A percentile compares a stretch with the other conserved stretches of the same genome.
Conservation (phyloP, 2,113 vertebrate species). For the Spea bombifrons region DNA sequence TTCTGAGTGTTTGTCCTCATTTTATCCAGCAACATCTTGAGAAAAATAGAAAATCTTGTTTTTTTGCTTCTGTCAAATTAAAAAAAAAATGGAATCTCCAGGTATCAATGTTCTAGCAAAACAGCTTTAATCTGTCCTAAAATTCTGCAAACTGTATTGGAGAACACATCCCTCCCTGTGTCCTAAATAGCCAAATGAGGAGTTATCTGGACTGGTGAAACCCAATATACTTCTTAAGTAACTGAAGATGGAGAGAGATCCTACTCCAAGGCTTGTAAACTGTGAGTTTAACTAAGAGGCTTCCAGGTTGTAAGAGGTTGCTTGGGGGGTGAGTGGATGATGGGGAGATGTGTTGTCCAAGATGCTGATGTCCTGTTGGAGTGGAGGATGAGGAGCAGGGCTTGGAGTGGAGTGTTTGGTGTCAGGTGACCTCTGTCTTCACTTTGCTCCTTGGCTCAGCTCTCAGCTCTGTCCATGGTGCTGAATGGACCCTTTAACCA, state of each 20-base stretch:
- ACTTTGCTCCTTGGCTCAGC: conserved; percentile 4
- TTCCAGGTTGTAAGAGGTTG: neutral
- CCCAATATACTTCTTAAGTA: neutral
- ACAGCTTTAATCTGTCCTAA: neutral
- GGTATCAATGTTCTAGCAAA: neutral
- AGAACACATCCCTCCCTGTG: neutral
- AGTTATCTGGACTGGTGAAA: neutral
- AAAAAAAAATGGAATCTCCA: neutral
- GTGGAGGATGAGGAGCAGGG: neutral
- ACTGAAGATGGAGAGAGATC: neutral
- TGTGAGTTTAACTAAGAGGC: conserved; percentile 11
- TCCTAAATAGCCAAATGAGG: conserved; percentile 1
- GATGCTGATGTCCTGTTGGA: neutral
- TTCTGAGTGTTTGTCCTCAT: conserved; percentile 53
- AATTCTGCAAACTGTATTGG: neutral
- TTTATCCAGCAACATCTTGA: conserved; percentile 62
- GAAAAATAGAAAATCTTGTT: neutral
- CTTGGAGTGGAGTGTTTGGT: neutral
- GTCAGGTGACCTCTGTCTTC: conserved; percentile 60
- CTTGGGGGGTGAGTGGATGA: neutral
- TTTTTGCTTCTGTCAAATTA: neutral
- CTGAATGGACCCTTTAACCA: conserved; percentile 58
- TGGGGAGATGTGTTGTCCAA: neutral
- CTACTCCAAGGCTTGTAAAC: neutral
- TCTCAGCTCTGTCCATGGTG: conserved; percentile 69